Evolutionary conservation across 2,113 vertebrate species (phyloP).

Genomic region (Leptocoma aspasia): DNA sequence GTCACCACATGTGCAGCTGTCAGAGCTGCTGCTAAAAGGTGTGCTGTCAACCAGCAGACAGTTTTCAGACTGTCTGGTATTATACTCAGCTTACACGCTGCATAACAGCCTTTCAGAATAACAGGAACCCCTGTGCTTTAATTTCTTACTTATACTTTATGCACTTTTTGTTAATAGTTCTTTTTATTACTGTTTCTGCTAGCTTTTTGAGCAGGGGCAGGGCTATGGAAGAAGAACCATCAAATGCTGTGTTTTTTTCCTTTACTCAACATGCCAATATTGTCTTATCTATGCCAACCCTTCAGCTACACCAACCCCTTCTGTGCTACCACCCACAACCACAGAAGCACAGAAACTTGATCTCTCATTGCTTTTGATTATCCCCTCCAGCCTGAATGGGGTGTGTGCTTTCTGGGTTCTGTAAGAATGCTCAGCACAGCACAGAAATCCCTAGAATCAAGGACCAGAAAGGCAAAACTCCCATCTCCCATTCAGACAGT

Average conservation of each 20-base stretch:
- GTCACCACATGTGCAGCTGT: not conserved
- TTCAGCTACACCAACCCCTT: not conserved
- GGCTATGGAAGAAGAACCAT: not conserved
- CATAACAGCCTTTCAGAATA: not conserved
- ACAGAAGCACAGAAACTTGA: not conserved
- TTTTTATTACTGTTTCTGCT: not conserved
- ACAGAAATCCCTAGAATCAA: not conserved
- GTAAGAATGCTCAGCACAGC: not conserved
- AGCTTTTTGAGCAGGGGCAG: not conserved
- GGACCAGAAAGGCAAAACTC: not conserved
- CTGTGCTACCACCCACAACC: not conserved
- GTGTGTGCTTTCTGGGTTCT: not conserved
- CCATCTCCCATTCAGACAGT: not conserved
- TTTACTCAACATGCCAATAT: not conserved
- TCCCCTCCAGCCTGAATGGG: not conserved
- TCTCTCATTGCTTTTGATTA: not conserved
- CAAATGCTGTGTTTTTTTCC: not conserved
- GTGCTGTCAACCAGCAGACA: not conserved
- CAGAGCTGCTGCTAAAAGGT: not conserved
- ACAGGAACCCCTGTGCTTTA: not conserved
- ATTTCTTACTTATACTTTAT: not conserved
- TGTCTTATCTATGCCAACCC: not conserved
- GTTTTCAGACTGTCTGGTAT: not conserved
- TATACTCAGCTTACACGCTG: not conserved
- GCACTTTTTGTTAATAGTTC: not conserved